phyloP scores from a whole-genome alignment of 2,797 vertebrate genomes.

The Sebastes paucispinis region DNA sequence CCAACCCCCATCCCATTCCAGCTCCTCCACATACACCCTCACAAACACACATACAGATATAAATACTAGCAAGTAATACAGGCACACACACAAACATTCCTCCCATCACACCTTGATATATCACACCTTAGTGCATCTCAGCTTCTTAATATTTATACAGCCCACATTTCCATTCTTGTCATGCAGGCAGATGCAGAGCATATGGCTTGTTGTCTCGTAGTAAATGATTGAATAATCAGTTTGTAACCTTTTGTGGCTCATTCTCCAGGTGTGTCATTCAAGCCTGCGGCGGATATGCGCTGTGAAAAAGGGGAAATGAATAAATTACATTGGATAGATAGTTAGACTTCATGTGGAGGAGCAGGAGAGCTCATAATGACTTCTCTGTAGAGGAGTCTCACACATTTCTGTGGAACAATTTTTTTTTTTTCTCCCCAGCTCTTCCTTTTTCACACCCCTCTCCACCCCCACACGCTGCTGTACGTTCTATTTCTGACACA shows the following conservation, averaged over 20 bases:
- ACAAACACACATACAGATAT: background rate
- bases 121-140: slow-evolving; percentile 57
- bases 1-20: background rate
- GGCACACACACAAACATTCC: slow-evolving; percentile 19
- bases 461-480: slow-evolving; percentile 58
- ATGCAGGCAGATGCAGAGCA: slow-evolving; percentile 66
- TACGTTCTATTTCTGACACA: slow-evolving; percentile 72
- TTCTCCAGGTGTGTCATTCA: slow-evolving; percentile 70
- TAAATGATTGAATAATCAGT: slow-evolving; percentile 73
- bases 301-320: slow-evolving; percentile 52
- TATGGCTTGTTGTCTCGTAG: slow-evolving; percentile 68
- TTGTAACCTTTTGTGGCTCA: slow-evolving; percentile 67
- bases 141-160: slow-evolving; percentile 78
- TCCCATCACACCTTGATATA: slow-evolving; percentile 40
- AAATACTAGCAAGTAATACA: background rate
- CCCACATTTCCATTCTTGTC: slow-evolving; percentile 73
- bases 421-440: slow-evolving; percentile 31
- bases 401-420: slow-evolving; percentile 33
- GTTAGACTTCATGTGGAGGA: slow-evolving; percentile 51
- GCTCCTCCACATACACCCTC: slow-evolving; percentile 5
- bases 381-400: slow-evolving; percentile 49
- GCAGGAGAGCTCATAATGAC: slow-evolving; percentile 59
- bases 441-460: slow-evolving; percentile 61
- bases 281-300: slow-evolving; percentile 37
- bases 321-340: slow-evolving; percentile 60